These are phyloP conservation scores for Melieria omissa DNA, from an alignment of 2,888 invertebrate species.

Conservation along the genomic window DNA sequence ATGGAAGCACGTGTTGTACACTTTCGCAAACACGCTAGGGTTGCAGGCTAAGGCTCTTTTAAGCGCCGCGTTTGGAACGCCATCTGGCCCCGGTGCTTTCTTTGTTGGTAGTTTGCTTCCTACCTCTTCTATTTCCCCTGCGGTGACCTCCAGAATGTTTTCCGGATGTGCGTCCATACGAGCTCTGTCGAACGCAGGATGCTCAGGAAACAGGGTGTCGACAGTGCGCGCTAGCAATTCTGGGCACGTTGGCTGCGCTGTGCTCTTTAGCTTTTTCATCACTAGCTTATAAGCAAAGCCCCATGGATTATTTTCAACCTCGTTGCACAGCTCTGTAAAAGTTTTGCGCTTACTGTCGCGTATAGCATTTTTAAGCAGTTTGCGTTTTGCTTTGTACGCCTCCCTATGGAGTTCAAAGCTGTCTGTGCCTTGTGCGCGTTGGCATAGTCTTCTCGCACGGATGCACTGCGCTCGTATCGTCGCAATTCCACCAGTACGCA, in stretches of 20 bases:
- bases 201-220: neutral
- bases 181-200: neutral
- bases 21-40: too few species aligned
- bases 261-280: neutral
- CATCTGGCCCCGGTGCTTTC: neutral
- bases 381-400: neutral
- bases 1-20: neutral
- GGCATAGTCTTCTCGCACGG: neutral
- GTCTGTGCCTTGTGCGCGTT: neutral
- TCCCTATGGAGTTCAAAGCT: neutral
- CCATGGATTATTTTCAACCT: too few species aligned
- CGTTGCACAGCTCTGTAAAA: neutral
- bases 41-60: neutral
- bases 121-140: neutral
- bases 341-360: neutral
- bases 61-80: neutral
- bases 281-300: neutral
- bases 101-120: neutral
- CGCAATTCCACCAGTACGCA: constrained; percentile 8
- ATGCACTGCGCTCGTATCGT: neutral
- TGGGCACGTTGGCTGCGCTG: neutral
- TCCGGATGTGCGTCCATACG: neutral
- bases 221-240: neutral
- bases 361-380: neutral
- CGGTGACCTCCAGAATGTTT: neutral